Percentiles rank a stretch among this genome's conserved stretches.
Evolutionary conservation across 2,797 vertebrate species (phyloP).

Genomic region (Gobionotothen gibberifrons): DNA sequence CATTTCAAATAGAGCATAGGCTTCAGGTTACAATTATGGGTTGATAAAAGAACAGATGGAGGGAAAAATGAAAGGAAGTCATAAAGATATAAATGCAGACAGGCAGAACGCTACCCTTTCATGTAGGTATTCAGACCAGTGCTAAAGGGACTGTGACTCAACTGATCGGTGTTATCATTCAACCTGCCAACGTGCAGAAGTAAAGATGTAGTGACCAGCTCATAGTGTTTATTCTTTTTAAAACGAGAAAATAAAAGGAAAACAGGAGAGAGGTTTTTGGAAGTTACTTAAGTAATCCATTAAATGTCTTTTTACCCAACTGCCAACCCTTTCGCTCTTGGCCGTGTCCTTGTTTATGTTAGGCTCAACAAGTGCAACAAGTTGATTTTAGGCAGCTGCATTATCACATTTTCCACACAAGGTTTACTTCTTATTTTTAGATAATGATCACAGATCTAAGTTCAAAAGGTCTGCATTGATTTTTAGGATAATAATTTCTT

Average conservation of each 20-base stretch:
- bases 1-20: conserved; percentile 7
- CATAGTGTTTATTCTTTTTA: not conserved
- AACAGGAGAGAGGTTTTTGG: not conserved
- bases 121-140: not conserved
- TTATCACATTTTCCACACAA: not conserved
- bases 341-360: conserved; percentile 13
- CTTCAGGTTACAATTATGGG: not conserved
- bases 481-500: not conserved
- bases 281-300: not conserved
- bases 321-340: not conserved
- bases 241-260: not conserved
- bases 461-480: not conserved
- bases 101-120: not conserved
- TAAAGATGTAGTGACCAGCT: conserved; percentile 1
- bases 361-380: not conserved
- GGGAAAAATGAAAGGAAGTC: not conserved
- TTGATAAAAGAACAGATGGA: conserved; percentile 13
- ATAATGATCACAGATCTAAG: conserved; percentile 24
- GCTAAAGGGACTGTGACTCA: not conserved
- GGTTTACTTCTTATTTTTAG: conserved; percentile 11
- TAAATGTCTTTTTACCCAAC: not conserved
- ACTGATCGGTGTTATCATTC: not conserved
- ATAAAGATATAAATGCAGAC: not conserved
- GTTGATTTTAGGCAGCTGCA: conserved; percentile 11
- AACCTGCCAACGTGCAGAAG: not conserved